Evolutionary conservation across 2,888 invertebrate species (phyloP).

Genomic region (Drosophila histrio): DNA sequence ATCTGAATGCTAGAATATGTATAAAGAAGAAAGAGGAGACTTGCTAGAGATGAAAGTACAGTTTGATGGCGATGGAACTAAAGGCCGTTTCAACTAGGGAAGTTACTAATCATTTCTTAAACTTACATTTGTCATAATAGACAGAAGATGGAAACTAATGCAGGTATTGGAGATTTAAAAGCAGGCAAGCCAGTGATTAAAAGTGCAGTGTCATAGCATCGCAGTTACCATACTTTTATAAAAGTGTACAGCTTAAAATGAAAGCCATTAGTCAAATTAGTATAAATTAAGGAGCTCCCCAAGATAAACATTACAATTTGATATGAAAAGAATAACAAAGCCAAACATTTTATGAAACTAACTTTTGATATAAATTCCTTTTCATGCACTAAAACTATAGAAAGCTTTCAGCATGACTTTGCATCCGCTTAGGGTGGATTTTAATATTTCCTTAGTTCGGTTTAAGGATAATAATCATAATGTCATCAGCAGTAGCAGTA

Average conservation of each 20-base stretch:
- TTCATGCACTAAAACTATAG: neutral
- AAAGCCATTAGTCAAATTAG: no score
- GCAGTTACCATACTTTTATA: no score
- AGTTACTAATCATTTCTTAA: no score
- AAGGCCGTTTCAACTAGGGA: no score
- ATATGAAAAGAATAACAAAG: neutral
- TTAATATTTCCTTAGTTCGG: neutral
- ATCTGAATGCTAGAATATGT: neutral
- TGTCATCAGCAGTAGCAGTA: conserved; percentile 5
- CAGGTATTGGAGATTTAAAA: neutral
- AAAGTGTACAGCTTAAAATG: no score
- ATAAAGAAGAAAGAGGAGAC: neutral
- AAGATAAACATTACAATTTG: no score
- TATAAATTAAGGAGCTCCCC: no score
- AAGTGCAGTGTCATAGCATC: no score
- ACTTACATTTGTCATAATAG: no score
- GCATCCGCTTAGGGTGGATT: neutral
- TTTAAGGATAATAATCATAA: conserved; percentile 20
- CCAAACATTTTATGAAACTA: neutral
- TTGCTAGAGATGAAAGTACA: neutral
- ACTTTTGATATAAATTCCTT: neutral
- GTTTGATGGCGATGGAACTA: neutral
- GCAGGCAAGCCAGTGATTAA: no score
- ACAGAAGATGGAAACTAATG: neutral
- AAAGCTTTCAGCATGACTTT: neutral